Evolutionary conservation across 2,797 vertebrate genomes (phyloP).

Genomic region (Myotis findleyi): DNA sequence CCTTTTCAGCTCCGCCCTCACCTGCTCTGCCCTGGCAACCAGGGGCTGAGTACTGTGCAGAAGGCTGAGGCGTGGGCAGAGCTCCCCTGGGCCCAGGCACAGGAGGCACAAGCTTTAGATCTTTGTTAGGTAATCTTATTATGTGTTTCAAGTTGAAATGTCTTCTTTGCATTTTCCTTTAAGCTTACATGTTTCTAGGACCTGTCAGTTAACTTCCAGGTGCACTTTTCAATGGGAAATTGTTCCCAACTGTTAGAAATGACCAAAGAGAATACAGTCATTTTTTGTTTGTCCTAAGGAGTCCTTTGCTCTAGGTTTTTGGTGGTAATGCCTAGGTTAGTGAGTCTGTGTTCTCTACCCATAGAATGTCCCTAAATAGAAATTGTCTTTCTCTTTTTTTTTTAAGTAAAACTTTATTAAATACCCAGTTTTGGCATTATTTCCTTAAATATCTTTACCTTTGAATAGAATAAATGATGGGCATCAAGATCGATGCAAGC

Average conservation of each 20-base stretch:
- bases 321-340: neutral
- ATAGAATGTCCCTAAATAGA: neutral
- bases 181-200: neutral
- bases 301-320: neutral
- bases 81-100: neutral
- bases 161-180: neutral
- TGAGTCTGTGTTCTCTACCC: neutral
- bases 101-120: neutral
- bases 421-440: slow-evolving; percentile 61
- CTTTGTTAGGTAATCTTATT: neutral
- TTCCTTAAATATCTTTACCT: slow-evolving; percentile 54
- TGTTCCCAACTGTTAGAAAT: neutral
- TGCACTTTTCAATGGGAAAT: neutral
- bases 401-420: slow-evolving; percentile 66
- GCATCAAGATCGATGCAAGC: slow-evolving; percentile 27
- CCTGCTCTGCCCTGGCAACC: neutral
- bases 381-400: neutral
- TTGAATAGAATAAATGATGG: slow-evolving; percentile 39
- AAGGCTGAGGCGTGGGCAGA: neutral
- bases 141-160: neutral
- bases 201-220: neutral
- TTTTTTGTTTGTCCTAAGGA: neutral
- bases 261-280: neutral
- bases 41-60: neutral
- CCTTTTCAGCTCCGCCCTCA: neutral